Evolutionary conservation across 35 echinoderm and acorn worm species (phyloP).

Genomic region (Chiridota heheva): DNA sequence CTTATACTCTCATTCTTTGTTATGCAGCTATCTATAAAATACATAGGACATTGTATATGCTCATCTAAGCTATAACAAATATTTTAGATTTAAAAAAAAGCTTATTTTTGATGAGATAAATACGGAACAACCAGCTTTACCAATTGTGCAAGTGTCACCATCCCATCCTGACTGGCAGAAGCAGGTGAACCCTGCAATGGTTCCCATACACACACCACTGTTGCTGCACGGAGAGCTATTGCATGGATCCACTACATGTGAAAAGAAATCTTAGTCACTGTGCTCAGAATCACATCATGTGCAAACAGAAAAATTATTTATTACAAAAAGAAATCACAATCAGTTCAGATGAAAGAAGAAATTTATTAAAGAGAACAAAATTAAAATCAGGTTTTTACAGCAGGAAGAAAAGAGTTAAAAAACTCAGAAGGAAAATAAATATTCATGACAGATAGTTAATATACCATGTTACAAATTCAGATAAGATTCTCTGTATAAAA

Average conservation of each 20-base stretch:
- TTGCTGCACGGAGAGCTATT: slow-evolving; percentile 61
- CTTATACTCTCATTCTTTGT: neutral
- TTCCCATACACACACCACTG: slow-evolving; percentile 54
- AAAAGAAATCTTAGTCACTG: slow-evolving; percentile 14
- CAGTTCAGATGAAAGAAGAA: no score
- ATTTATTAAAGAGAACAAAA: no score
- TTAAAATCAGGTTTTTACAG: no score
- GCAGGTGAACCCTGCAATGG: slow-evolving; percentile 54
- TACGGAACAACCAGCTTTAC: slow-evolving; percentile 49
- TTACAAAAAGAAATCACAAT: no score
- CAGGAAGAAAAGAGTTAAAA: no score
- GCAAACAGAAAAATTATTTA: no score
- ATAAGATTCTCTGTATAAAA: no score
- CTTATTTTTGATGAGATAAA: neutral
- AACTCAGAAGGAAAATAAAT: no score
- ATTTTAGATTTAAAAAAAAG: neutral
- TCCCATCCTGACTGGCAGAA: slow-evolving; percentile 68
- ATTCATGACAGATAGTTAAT: no score
- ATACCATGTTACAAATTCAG: no score
- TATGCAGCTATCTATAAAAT: neutral
- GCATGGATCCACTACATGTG: slow-evolving; percentile 70
- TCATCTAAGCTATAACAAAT: neutral
- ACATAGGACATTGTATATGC: neutral
- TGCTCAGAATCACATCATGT: no score
- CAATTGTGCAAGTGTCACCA: slow-evolving; percentile 62